Base-by-base conservation (phyloP, 2,888 invertebrate species). In the Drosophila imparisetae region DNA sequence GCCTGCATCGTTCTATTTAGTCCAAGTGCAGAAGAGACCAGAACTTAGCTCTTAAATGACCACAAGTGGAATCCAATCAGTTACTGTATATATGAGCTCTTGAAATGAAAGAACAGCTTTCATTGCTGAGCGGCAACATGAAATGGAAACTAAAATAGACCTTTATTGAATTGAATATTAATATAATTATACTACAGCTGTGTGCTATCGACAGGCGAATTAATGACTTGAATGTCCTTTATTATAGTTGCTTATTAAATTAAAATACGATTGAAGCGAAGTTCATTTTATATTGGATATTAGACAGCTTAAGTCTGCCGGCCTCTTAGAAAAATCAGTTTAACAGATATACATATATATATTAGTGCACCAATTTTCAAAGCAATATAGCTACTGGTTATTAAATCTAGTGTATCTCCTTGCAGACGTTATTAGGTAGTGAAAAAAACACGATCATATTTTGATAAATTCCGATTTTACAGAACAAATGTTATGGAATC, bases 401-500 rank as follows among this genome's bases (percentile, higher is more conserved):
- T 32, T 34, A 21, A 15, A 24, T 34, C 10, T 10, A 13, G 13
- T 21, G 21, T 13, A 40, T n/a, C n/a, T 8, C 40, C n/a, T 2
- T n/a, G n/a, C n/a, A 4, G n/a, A 40, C n/a, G 40, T n/a, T 40
- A 0, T n/a, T n/a, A 2, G 40, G 4, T 42, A 21, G 11, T 21
- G 21, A 21, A 21, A 7, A 45, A 24, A 38, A n/a, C 18, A 11
- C 18, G 11, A 38, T 7, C 11, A 54, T 36, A 18, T 21, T 11
- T 27, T 36, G 13, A 36, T 29, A 29, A 34, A 48, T 38, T 36
- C 0, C 13, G 18, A 8, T 15, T n/a, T 80, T 93, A 1, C 94
- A 97, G 97, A 96, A 75, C 96, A 96, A 92, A 95, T 96, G 84
- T 94, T 97, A 83, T 96, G 96, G 94, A 93, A 92, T 84, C 95